These are phyloP conservation scores for Sparus aurata DNA, from an alignment of 2,797 vertebrate genomes.

Conservation along the genomic window DNA sequence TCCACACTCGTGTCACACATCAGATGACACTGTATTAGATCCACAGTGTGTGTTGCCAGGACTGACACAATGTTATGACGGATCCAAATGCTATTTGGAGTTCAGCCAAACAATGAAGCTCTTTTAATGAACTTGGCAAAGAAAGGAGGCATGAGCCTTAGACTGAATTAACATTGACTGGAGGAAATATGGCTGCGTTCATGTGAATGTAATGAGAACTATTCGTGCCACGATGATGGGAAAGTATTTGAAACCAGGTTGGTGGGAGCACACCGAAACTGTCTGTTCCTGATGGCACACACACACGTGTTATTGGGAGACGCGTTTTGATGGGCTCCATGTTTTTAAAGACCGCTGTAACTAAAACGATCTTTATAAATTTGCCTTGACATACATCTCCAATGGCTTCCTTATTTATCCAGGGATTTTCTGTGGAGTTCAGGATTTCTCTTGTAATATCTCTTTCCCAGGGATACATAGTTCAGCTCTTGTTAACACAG, in stretches of 20 bases:
- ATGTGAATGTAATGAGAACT: constrained; percentile 53
- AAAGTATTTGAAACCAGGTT: constrained; percentile 30
- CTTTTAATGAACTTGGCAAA: constrained; percentile 69
- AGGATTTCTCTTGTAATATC: neutral
- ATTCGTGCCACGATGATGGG: constrained; percentile 46
- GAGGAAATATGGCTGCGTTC: constrained; percentile 26
- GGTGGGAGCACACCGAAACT: neutral
- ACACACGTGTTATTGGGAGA: no score
- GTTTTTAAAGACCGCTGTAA: neutral
- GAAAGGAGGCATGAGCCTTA: constrained; percentile 44
- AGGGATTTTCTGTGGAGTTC: neutral
- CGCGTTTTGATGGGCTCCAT: neutral
- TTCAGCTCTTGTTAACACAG: no score
- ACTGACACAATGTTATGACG: constrained; percentile 42
- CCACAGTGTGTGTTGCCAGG: neutral
- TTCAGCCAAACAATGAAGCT: constrained; percentile 36
- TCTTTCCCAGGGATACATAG: no score
- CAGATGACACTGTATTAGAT: constrained; percentile 3
- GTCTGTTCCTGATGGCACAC: neutral
- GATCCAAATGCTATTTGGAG: constrained; percentile 58
- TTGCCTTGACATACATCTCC: no score
- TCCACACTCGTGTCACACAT: neutral
- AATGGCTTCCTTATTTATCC: no score
- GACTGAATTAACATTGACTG: constrained; percentile 39
- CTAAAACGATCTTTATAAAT: neutral